Percentiles rank a stretch among this genome's conserved stretches.
Evolutionary conservation across 2,113 vertebrate genomes (phyloP).

Genomic region (Phylloscopus trochiloides): DNA sequence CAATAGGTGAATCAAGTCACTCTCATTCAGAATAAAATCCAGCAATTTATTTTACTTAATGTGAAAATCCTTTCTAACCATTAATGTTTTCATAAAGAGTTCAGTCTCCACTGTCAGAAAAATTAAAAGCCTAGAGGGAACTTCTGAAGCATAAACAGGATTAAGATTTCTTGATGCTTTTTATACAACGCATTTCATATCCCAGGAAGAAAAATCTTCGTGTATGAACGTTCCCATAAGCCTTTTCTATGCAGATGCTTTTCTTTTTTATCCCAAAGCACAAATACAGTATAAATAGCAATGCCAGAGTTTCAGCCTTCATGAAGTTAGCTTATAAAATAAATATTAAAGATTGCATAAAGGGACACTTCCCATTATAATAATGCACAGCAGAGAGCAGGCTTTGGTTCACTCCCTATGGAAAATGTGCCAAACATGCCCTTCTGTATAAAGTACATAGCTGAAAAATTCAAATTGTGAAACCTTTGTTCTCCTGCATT

Average conservation of each 20-base stretch:
- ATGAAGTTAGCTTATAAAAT: slow-evolving; percentile 21
- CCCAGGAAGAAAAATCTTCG: not conserved
- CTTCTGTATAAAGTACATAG: not conserved
- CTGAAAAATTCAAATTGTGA: not conserved
- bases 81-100: slow-evolving; percentile 32
- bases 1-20: not conserved
- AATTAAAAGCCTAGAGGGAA: slow-evolving; percentile 2
- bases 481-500: not conserved
- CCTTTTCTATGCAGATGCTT: slow-evolving; percentile 15
- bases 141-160: slow-evolving; percentile 46
- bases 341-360: slow-evolving; percentile 34
- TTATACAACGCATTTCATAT: not conserved
- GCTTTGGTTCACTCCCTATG: not conserved
- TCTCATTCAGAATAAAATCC: not conserved
- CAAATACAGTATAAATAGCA: slow-evolving; percentile 37
- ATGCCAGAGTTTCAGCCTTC: slow-evolving; percentile 29
- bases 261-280: slow-evolving; percentile 30
- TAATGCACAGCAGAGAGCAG: not conserved
- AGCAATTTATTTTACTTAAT: not conserved
- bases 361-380: not conserved
- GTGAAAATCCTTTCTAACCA: slow-evolving; percentile 6
- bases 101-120: not conserved
- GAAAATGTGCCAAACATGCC: slow-evolving; percentile 14
- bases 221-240: slow-evolving; percentile 10
- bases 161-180: slow-evolving; percentile 45